Conservation (phyloP, 2,888 invertebrate species). For the Pomacea canaliculata region DNA sequence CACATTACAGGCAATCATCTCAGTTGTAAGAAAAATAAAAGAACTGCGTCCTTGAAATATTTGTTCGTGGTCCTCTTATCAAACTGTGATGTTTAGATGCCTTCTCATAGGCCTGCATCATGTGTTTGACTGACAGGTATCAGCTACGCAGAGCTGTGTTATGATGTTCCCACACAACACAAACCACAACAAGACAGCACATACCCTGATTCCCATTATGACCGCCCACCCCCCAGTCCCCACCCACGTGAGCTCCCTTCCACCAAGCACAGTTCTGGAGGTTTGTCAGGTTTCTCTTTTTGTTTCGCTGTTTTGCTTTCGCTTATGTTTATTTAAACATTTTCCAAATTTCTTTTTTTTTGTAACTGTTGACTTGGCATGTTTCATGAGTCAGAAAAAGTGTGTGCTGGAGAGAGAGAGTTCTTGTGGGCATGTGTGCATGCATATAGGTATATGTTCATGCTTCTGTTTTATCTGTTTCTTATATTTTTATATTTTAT, state of each 20-base stretch:
- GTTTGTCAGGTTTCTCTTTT: slow-evolving; percentile 7
- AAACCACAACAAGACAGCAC: slow-evolving; percentile 27
- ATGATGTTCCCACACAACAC: slow-evolving; percentile 50
- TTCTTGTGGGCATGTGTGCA: no score
- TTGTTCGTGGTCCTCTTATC: no score
- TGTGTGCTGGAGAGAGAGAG: no score
- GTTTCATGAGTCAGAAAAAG: neutral
- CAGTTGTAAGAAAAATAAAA: no score
- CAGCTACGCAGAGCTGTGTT: slow-evolving; percentile 62
- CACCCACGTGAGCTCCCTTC: slow-evolving; percentile 28
- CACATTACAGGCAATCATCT: no score
- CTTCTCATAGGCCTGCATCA: no score
- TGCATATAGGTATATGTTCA: no score
- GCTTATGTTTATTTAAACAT: slow-evolving; percentile 2
- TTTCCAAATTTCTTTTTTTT: neutral
- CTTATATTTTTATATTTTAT: no score
- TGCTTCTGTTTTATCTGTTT: no score
- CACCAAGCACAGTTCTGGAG: slow-evolving; percentile 16
- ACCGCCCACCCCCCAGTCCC: slow-evolving; percentile 42
- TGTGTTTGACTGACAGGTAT: slow-evolving; percentile 42
- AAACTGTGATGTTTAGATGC: no score
- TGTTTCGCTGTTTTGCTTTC: slow-evolving; percentile 28
- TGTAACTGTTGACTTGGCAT: slow-evolving; percentile 1
- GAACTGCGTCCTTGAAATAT: no score
- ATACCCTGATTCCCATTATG: slow-evolving; percentile 38